These are phyloP conservation scores for Ptychadena robeensis DNA, from an alignment of 2,797 vertebrate species.

Conservation along the genomic window DNA sequence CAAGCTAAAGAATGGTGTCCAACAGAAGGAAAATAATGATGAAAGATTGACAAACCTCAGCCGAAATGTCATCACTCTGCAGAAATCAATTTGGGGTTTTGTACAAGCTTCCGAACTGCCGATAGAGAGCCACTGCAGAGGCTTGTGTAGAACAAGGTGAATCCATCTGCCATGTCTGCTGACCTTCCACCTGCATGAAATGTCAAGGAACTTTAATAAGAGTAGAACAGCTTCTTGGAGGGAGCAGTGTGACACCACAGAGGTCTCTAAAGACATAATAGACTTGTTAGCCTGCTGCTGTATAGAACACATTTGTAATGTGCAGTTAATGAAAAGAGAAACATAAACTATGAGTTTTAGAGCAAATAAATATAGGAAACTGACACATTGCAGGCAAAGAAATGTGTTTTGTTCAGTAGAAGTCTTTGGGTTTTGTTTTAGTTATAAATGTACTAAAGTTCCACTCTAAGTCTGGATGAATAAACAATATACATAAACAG, in stretches of 20 bases:
- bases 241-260: not conserved
- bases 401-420: too few species aligned
- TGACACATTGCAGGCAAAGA: not conserved
- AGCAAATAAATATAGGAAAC: not conserved
- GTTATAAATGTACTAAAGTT: too few species aligned
- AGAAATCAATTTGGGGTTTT: conserved; percentile 25
- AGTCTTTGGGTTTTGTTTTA: too few species aligned
- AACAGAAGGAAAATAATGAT: conserved; percentile 23
- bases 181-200: conserved; percentile 27
- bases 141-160: not conserved
- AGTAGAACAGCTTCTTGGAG: not conserved
- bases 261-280: conserved; percentile 7
- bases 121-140: not conserved
- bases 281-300: not conserved
- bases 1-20: not conserved
- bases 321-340: not conserved
- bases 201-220: conserved; percentile 41
- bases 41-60: not conserved
- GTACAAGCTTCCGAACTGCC: not conserved
- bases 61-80: conserved; percentile 14
- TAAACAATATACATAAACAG: too few species aligned
- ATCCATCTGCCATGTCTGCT: not conserved
- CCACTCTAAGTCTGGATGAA: too few species aligned
- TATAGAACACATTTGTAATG: not conserved
- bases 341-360: not conserved